A percentile compares a stretch with the other conserved stretches of the same genome.
Conservation (phyloP, 2,113 vertebrate genomes). For the Callipepla squamata region DNA sequence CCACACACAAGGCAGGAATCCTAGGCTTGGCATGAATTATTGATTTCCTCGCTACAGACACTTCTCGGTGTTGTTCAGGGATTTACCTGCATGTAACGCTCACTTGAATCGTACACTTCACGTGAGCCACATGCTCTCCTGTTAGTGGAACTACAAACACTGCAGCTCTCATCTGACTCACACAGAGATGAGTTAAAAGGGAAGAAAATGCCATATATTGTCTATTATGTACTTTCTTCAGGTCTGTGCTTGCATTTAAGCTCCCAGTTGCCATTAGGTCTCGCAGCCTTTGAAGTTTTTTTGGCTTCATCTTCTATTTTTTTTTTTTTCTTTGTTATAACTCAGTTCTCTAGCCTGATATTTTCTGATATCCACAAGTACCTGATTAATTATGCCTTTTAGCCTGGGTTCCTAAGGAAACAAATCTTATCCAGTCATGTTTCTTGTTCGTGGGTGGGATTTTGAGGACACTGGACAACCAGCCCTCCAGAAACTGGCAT, state of each 20-base stretch:
- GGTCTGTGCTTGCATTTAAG: background rate
- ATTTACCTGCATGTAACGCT: background rate
- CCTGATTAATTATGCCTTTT: background rate
- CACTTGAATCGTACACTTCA: background rate
- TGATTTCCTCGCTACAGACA: background rate
- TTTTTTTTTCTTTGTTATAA: background rate
- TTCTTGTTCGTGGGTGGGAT: background rate
- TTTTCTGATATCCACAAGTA: background rate
- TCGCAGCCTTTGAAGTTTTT: background rate
- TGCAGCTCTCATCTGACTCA: background rate
- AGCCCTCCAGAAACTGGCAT: background rate
- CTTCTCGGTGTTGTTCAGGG: background rate
- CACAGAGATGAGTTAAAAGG: background rate
- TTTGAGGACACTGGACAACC: background rate
- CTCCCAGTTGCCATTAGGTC: background rate
- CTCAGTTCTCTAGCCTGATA: background rate
- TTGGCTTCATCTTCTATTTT: background rate
- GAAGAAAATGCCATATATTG: background rate
- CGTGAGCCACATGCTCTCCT: background rate
- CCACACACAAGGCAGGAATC: fast-evolving
- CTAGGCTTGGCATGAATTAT: background rate
- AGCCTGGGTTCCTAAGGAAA: background rate
- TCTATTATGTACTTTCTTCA: background rate
- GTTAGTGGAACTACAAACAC: background rate
- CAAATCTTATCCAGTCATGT: background rate